phyloP scores from a whole-genome alignment of 2,113 vertebrate species.

The Bufo gargarizans region DNA sequence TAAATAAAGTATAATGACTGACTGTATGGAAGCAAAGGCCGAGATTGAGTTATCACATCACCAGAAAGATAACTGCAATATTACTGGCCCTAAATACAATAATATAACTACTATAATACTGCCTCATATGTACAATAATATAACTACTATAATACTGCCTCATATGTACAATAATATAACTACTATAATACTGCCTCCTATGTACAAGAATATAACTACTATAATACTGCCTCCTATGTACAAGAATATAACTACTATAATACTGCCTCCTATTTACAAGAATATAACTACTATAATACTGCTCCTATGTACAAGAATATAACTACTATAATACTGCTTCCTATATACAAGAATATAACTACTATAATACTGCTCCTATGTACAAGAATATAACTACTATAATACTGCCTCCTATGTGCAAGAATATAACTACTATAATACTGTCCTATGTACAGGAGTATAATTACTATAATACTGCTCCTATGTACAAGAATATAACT shows the following conservation, averaged over 20 bases:
- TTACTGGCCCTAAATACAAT: too few species aligned
- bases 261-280: background rate
- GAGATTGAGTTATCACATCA: background rate
- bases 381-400: slow-evolving; percentile 9
- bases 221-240: background rate
- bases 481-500: background rate
- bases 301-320: background rate
- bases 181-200: background rate
- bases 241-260: slow-evolving; percentile 8
- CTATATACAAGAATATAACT: background rate
- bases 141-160: background rate
- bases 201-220: background rate
- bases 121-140: background rate
- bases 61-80: too few species aligned
- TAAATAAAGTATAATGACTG: background rate
- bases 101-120: slow-evolving; percentile 1
- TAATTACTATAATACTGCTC: slow-evolving; percentile 1
- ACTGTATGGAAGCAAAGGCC: background rate
- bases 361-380: background rate
- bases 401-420: slow-evolving; percentile 4
- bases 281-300: slow-evolving; percentile 21
- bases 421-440: slow-evolving; percentile 8
- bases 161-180: slow-evolving; percentile 1
- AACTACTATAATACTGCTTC: background rate
- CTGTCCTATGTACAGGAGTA: background rate